Evolutionary conservation across 2,888 invertebrate species (phyloP).

Genomic region (Molorchus minor): DNA sequence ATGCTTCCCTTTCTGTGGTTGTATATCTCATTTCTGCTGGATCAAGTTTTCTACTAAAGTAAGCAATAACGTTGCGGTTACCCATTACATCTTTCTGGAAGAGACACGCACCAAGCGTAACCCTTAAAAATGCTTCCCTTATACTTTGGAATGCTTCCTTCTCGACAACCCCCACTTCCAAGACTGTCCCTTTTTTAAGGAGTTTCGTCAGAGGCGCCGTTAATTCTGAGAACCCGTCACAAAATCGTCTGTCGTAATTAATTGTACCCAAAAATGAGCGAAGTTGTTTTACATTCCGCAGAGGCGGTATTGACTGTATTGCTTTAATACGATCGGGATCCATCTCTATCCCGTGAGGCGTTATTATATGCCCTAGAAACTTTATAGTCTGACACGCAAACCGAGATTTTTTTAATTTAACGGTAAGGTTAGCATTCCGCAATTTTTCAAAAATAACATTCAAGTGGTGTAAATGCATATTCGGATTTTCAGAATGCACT

Average conservation of each 20-base stretch:
- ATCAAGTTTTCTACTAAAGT: slow-evolving; percentile 4
- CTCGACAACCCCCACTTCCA: slow-evolving; percentile 5
- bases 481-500: background rate
- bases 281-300: background rate
- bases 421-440: background rate
- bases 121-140: background rate
- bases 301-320: background rate
- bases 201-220: background rate
- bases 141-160: slow-evolving; percentile 10
- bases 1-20: slow-evolving; percentile 17
- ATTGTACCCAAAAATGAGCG: background rate
- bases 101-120: background rate
- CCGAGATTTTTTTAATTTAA: slow-evolving; percentile 1
- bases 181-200: background rate
- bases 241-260: slow-evolving; percentile 5
- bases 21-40: background rate
- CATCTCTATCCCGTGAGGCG: background rate
- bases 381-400: background rate
- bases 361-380: slow-evolving; percentile 11
- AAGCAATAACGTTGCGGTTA: background rate
- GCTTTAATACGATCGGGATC: background rate
- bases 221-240: background rate
- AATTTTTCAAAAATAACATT: background rate
- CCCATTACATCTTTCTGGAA: background rate
- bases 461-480: slow-evolving; percentile 1